Evolutionary conservation across 2,113 vertebrate species (phyloP).

Genomic region (Lathamus discolor): DNA sequence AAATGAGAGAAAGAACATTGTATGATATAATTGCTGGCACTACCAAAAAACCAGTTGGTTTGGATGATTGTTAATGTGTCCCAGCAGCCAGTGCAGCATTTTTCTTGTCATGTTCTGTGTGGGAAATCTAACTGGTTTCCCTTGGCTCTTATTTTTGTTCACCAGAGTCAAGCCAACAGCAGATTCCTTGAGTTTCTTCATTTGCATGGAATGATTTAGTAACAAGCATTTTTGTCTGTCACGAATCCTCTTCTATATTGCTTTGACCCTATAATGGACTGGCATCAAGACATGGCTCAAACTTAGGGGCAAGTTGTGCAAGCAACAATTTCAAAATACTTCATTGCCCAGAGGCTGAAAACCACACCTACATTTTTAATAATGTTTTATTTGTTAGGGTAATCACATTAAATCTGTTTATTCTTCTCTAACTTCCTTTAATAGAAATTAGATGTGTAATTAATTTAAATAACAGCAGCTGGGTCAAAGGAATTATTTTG

Average conservation of each 20-base stretch:
- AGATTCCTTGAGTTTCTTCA: not conserved
- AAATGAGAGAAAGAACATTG: not conserved
- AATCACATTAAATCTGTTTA: not conserved
- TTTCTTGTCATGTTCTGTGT: not conserved
- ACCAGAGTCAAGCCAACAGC: not conserved
- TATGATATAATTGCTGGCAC: not conserved
- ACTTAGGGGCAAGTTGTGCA: not conserved
- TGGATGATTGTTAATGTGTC: not conserved
- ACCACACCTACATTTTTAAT: not conserved
- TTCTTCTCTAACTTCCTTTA: not conserved
- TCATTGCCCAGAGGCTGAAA: not conserved
- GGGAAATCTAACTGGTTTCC: not conserved
- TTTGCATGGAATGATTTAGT: not conserved
- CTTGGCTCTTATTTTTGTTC: not conserved
- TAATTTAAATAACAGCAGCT: conserved; percentile 42
- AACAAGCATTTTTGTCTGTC: not conserved
- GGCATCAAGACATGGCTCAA: not conserved
- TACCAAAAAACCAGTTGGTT: not conserved
- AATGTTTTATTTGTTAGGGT: not conserved
- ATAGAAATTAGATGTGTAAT: not conserved
- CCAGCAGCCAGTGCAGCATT: not conserved
- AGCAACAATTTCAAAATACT: not conserved
- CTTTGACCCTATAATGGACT: not conserved
- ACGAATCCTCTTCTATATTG: not conserved
- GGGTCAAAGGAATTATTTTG: conserved; percentile 36